These are phyloP conservation scores for Eristalis arbustorum DNA, from an alignment of 2,888 invertebrate species.

Conservation along the genomic window DNA sequence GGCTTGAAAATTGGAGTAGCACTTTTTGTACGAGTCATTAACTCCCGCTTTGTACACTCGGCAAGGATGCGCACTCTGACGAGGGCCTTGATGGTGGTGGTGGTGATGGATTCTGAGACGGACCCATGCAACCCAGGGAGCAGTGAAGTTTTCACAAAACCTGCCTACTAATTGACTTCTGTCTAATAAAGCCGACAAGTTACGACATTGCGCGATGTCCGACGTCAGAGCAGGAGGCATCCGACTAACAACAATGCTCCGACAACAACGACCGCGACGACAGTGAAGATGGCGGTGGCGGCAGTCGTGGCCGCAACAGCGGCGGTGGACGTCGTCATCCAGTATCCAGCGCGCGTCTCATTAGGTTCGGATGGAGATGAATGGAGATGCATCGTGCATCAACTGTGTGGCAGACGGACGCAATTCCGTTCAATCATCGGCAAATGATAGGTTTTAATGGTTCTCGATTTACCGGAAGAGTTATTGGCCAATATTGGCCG, in stretches of 20 bases:
- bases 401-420: constrained; percentile 50
- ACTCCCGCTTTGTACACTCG: constrained; percentile 42
- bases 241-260: constrained; percentile 37
- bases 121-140: constrained; percentile 3
- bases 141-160: constrained; percentile 37
- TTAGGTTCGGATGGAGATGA: constrained; percentile 63
- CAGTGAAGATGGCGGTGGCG: neutral
- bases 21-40: constrained; percentile 63
- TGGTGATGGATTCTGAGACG: constrained; percentile 11
- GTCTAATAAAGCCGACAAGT: constrained; percentile 66
- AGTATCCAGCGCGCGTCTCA: constrained; percentile 47
- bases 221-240: constrained; percentile 15
- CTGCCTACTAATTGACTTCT: constrained; percentile 69
- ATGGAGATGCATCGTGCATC: constrained; percentile 55
- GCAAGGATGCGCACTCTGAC: constrained; percentile 15
- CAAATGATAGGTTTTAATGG: constrained; percentile 69
- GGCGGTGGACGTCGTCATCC: neutral
- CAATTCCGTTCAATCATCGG: constrained; percentile 68
- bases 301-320: neutral
- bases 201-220: constrained; percentile 47
- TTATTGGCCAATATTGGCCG: constrained; percentile 65
- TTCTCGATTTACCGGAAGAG: constrained; percentile 68
- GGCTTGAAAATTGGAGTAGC: neutral
- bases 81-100: neutral
- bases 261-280: neutral